Base-by-base conservation (phyloP, 2,888 invertebrate species). In the Caenorhabditis panamensis region DNA sequence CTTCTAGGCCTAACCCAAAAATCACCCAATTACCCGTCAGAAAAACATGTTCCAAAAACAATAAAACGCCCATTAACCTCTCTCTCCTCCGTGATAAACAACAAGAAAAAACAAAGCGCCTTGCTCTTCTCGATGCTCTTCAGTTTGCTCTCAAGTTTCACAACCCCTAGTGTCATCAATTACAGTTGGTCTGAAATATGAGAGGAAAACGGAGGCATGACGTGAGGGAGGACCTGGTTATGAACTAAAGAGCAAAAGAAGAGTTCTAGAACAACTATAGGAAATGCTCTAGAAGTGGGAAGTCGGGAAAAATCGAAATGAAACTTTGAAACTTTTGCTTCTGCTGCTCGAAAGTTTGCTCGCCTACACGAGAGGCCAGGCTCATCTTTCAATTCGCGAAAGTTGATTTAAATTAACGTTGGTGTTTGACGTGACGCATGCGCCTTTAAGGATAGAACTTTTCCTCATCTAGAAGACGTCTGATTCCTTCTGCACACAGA, bases 381-480 rank as follows among this genome's bases (percentile, higher is more conserved):
- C 72, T 72, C 72, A 61, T 72, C 62, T 72, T 72, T 72, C 72
- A 72, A 28, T 36, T 47, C n/a, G n/a, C 16, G 26, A 63, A 63
- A 72, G 63, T 63, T 72, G 72, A 72, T 72, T 72, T 56, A 56
- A 72, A 72, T 72, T 72, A 63, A 62, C 54, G 41, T 58, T 59
- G 59, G 69, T 61, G 61, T 62, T 62, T 71, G 62, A 71, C 37
- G 54, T 71, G 71, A 71, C 71, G 71, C 69, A 69, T 31, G 51
- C 28, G 16, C 36, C n/a, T n/a, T n/a, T n/a, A n/a, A n/a, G n/a
- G n/a, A n/a, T n/a, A n/a, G n/a, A n/a, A n/a, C n/a, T n/a, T n/a
- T n/a, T n/a, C n/a, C n/a, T n/a, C n/a, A n/a, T n/a, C n/a, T n/a
- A n/a, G 28, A 11, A 47, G 31, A 64, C 22, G 53, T 47, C 18